Evolutionary conservation across 2,888 invertebrate genomes (phyloP).

Genomic region (Drosophila kuntzei): DNA sequence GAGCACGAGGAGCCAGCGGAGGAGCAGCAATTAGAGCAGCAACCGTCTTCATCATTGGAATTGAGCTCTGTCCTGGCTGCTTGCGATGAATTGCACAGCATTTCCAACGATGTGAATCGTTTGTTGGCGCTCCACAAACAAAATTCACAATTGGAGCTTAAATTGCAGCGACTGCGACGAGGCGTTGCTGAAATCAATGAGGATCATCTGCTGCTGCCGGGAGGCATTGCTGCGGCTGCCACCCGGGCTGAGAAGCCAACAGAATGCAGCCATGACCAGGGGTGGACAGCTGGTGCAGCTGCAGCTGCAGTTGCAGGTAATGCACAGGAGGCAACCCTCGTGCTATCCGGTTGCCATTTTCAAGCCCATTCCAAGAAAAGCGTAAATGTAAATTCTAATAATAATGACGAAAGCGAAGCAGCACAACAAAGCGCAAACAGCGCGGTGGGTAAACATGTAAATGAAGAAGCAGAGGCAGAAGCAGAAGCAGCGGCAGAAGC

Average conservation of each 20-base stretch:
- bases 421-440: conserved; percentile 50
- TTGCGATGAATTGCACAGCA: conserved; percentile 82
- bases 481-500: conserved; percentile 31
- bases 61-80: conserved; percentile 70
- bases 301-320: conserved; percentile 17
- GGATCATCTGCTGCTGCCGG: conserved; percentile 73
- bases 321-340: conserved; percentile 35
- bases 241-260: conserved; percentile 54
- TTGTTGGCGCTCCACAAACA: conserved; percentile 79
- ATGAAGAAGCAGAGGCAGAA: conserved; percentile 31
- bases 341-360: conserved; percentile 33
- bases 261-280: conserved; percentile 43
- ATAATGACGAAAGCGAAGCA: conserved; percentile 69
- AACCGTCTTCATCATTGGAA: conserved; percentile 23
- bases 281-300: conserved; percentile 12
- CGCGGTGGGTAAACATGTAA: conserved; percentile 63
- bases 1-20: conserved; percentile 36
- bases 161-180: conserved; percentile 81
- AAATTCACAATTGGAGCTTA: conserved; percentile 81
- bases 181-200: conserved; percentile 84
- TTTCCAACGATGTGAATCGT: conserved; percentile 84
- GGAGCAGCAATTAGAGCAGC: conserved; percentile 55
- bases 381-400: conserved; percentile 67
- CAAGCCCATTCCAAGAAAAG: conserved; percentile 60
- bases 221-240: conserved; percentile 65